Base-by-base conservation (phyloP, 2,888 invertebrate species). In the Apocheima hispidaria region DNA sequence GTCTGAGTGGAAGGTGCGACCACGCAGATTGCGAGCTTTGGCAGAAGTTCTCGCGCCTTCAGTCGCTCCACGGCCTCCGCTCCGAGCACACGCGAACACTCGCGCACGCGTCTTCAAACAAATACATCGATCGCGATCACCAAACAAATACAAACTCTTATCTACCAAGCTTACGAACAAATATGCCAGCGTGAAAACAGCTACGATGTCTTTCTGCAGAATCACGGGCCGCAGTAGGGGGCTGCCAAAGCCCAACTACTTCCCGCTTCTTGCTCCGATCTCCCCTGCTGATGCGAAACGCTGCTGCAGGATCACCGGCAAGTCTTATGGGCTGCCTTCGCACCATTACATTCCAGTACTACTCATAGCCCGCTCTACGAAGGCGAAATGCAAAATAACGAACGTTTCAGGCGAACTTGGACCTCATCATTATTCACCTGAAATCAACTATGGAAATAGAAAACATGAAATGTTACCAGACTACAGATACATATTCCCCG, bases 241-340 rank as follows among this genome's bases (percentile, higher is more conserved):
- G 76, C 94, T 97, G 77, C 97, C 96, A 53, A 95, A 96, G 81
- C 96, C 96, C 54, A 96, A 97, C 85, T 97, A 96, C 82, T 96
- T 97, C 78, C 97, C 97, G 18, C 92, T 97, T 52, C 92, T 97
- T 69, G 96, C 96, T 44, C 96, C 97, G 3, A 95, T 97, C 64
- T 96, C 96, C 49, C 96, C 97, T 12, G 96, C 96, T n/a, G 96
- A 97, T 79, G 97, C 97, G 1, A 95, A 96, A 77, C 93, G 96
- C 65, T 95, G 95, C 82, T 96, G 96, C 86, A 94, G 96, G 71
- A 96, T 97, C 73, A 96, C 96, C 49, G 96, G 96, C 59, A 96
- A 96, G 82, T 95, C 96, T 35, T 95, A 96, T 68, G 95, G 96
- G 28, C 90, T 96, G 56, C 95, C 95, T 44, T 94, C 95, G 38